phyloP scores from a whole-genome alignment of 2,113 vertebrate genomes.

The Aptenodytes forsteri region DNA sequence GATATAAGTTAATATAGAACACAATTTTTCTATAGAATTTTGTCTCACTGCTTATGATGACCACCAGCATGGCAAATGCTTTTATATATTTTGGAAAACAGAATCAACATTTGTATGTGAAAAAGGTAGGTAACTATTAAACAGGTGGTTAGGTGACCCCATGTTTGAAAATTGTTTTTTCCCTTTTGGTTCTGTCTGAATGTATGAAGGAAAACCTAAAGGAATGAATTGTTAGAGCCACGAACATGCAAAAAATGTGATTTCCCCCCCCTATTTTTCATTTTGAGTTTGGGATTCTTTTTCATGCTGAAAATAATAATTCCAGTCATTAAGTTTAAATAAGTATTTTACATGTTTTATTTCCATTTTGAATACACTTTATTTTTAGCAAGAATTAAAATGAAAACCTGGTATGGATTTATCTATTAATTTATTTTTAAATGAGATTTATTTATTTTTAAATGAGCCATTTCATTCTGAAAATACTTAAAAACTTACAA shows the following conservation, averaged over 20 bases:
- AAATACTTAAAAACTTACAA: not conserved
- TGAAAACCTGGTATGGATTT: not conserved
- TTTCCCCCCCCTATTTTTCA: rapidly evolving
- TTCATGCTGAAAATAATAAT: not conserved
- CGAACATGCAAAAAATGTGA: rapidly evolving
- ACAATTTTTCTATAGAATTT: not conserved
- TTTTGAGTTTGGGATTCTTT: not conserved
- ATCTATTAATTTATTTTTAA: not conserved
- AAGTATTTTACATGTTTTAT: not conserved
- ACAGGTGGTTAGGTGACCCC: not conserved
- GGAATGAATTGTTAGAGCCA: not conserved
- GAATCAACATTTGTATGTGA: not conserved
- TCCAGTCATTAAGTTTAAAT: not conserved
- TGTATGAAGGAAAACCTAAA: not conserved
- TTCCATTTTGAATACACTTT: not conserved
- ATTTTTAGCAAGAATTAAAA: not conserved
- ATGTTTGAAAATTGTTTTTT: not conserved
- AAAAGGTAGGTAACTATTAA: not conserved
- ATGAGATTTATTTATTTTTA: not conserved
- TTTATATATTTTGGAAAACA: not conserved
- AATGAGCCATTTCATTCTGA: not conserved
- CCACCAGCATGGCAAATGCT: not conserved
- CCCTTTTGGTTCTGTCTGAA: not conserved
- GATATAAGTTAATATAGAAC: not conserved
- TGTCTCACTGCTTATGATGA: not conserved